phyloP scores from a whole-genome alignment of 2,797 vertebrate genomes.

The Anguilla pacifica region DNA sequence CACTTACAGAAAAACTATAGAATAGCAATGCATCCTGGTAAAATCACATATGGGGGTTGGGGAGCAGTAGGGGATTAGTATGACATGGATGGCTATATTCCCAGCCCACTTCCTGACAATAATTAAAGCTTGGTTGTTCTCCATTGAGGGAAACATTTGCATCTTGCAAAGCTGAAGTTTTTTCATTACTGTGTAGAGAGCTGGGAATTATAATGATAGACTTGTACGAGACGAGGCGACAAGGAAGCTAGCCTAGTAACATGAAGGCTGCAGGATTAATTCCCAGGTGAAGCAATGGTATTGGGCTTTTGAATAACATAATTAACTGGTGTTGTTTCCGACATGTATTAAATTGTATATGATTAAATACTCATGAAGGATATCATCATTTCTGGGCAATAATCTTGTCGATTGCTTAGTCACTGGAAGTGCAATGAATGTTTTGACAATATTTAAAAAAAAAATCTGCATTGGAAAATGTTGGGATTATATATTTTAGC shows the following conservation, averaged over 20 bases:
- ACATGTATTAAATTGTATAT: background rate
- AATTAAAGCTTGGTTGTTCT: background rate
- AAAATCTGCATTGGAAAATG: background rate
- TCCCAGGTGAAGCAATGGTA: background rate
- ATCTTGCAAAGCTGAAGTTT: background rate
- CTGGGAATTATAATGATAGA: background rate
- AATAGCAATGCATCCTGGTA: too few relatives aligned
- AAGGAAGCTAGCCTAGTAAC: background rate
- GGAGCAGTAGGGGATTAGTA: background rate
- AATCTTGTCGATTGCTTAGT: background rate
- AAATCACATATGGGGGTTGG: too few relatives aligned
- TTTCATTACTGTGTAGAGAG: background rate
- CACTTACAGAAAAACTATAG: background rate
- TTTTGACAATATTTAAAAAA: background rate
- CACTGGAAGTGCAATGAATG: background rate
- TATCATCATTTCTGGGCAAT: background rate
- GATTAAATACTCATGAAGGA: background rate
- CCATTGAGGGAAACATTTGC: background rate
- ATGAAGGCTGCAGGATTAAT: background rate
- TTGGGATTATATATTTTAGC: background rate
- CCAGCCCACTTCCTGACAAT: background rate
- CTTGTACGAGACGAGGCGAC: too few relatives aligned
- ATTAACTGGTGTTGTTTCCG: background rate
- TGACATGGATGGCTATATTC: background rate
- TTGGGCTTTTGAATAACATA: background rate